Evolutionary conservation across 1,140 invertebrate species (phyloP), one percentile per base, ranked within the genome.

Genomic region (Ceratitis capitata): DNA sequence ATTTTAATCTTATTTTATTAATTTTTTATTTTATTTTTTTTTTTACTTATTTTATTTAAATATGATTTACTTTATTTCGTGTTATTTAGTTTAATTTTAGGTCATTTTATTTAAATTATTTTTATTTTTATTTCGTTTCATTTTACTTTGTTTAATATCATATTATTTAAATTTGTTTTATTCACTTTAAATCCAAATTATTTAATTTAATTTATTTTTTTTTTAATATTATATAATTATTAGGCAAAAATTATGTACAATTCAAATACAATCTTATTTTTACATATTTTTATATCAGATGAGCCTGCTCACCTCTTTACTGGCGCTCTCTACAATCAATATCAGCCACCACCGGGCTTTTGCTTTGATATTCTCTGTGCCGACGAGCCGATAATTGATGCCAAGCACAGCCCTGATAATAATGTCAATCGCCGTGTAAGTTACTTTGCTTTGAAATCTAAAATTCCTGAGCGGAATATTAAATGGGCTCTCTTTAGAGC

Each of bases 321-420:
- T 0, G 94, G 95, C 0, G 93, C 95, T 1, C 89, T 97, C 7
- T 97, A 94, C 89, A 97, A 97, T 87, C 94, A 93, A 2, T 98
- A 98, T 89, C 93, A 93, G 0, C 95, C 97, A 19, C 98, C 97
- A 1, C 93, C 94, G 6, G 97, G 97, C 0, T 98, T 97, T 92
- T 98, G 97, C 89, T 99, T 98, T 90, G 98, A 99, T 90, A 92
- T 96, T 0, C 92, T 96, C 1, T 98, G 98, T 89, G 87, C 89
- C 1, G 97, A 98, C 92, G 95, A 97, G 82, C 97, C 97, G 0
- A 95, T 97, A 39, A 94, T 96, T 6, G 96, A 97, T 88, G 95
- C 96, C 86, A 92, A 93, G 2, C 89, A 93, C 19, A 96, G 95
- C 86, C 94, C 95, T 0, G 94, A 95, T 85, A 96, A 95, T 87